Evolutionary conservation across 2,888 invertebrate species (phyloP).

Genomic region (Tyria jacobaeae): DNA sequence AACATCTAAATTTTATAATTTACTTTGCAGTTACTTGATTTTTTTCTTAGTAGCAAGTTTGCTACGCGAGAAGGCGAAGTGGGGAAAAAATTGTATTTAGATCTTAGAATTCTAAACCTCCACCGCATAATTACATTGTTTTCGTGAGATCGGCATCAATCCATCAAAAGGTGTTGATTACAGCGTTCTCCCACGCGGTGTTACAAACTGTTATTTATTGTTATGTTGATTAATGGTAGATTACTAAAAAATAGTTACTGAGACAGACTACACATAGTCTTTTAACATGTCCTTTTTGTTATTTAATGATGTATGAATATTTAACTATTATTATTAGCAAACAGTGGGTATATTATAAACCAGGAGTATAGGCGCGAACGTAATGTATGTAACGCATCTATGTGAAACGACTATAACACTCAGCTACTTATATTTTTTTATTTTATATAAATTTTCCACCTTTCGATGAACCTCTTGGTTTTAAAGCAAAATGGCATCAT

Average conservation of each 20-base stretch:
- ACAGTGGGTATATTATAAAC: no score
- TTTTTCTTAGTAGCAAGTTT: background rate
- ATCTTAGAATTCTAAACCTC: background rate
- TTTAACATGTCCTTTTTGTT: background rate
- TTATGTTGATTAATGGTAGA: conserved; percentile 5
- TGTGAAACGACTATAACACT: no score
- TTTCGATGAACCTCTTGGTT: no score
- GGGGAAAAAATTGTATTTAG: background rate
- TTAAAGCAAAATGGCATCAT: no score
- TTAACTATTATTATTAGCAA: no score
- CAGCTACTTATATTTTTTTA: no score
- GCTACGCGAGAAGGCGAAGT: no score
- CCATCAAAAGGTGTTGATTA: conserved; percentile 12
- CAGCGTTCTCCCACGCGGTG: conserved; percentile 1
- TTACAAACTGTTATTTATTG: conserved; percentile 1
- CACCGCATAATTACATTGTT: background rate
- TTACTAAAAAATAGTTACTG: background rate
- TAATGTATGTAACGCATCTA: no score
- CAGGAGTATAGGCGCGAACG: no score
- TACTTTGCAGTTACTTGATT: background rate
- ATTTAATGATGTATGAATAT: background rate
- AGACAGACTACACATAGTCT: background rate
- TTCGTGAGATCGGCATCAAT: conserved; percentile 2
- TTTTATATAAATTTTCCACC: no score
- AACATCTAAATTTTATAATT: background rate